Base-by-base conservation (phyloP, 2,113 vertebrate species). In the Neolamprologus ventralis region DNA sequence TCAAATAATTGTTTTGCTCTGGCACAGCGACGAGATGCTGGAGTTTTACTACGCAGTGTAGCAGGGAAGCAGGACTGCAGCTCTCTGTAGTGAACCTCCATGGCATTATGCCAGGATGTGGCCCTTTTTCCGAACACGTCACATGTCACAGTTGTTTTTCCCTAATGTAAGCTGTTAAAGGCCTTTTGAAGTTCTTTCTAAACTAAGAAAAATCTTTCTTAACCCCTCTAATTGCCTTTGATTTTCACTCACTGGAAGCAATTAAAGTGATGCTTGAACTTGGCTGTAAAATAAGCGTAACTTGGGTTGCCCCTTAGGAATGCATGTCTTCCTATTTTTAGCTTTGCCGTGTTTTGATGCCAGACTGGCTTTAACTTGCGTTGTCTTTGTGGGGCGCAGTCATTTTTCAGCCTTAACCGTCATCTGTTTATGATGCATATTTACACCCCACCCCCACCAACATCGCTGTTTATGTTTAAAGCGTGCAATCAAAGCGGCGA, bases 401-500 rank as follows among this genome's bases (percentile, higher is more conserved):
- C 21, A 45, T 81, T 84, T 86, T 57, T 75, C 68, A 80, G 40
- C 65, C 82, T 14, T 53, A 86, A 87, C 85, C 80, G 90, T 92
- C 91, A 85, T 89, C 58, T 9, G 81, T 91, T 90, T 88, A 71
- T 78, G 23, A 81, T 71, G 54, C 31, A 49, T 58, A 89, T 88
- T 87, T 73, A 26, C 84, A 75, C 84, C 4, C 49, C 26, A 65
- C 86, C 84, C 80, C n/a, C 81, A 9, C 84, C 4, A 63, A 21
- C 81, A 9, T 78, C 4, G 73, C 80, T 85, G 84, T 91, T 93
- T 92, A 80, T 87, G 87, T 91, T 89, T 93, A 91, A 91, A 87
- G 87, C 88, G 89, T 83, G 17, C 40, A 91, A 94, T 95, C 93
- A 94, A 94, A 95, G 93, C 23, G 5, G 71, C 57, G 26, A 85